A percentile compares a stretch with the other conserved stretches of the same genome.
Evolutionary conservation across 2,888 invertebrate genomes (phyloP).

Genomic region (Lasioglossum vierecki): DNA sequence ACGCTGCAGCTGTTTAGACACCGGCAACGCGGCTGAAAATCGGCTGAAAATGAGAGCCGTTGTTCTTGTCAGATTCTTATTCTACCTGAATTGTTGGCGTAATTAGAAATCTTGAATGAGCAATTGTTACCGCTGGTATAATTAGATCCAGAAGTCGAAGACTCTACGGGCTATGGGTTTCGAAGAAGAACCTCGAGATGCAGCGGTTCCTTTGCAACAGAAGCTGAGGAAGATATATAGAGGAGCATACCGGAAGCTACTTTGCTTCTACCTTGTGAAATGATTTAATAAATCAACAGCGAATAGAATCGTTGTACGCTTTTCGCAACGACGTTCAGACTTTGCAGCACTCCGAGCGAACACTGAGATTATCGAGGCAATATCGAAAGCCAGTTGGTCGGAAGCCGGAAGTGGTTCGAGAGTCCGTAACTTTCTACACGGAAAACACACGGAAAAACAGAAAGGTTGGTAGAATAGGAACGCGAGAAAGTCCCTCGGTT

Average conservation of each 20-base stretch:
- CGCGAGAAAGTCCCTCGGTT: constrained; percentile 51
- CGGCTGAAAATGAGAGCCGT: neutral
- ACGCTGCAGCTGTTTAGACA: neutral
- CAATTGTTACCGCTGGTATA: neutral
- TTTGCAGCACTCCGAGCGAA: neutral
- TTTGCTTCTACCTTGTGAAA: neutral
- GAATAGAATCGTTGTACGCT: neutral
- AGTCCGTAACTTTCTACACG: constrained; percentile 33
- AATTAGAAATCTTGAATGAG: neutral
- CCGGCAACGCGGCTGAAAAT: neutral
- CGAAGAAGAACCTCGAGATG: neutral
- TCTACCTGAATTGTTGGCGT: neutral
- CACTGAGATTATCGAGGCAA: constrained; percentile 30
- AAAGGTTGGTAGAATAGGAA: constrained; percentile 28
- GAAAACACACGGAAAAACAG: constrained; percentile 44
- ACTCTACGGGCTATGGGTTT: too few species aligned
- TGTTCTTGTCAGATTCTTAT: neutral
- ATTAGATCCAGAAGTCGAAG: neutral
- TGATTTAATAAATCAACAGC: neutral
- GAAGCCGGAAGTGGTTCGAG: constrained; percentile 34
- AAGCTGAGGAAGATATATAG: neutral
- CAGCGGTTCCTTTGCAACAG: neutral
- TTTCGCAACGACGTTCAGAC: neutral
- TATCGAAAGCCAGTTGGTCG: constrained; percentile 38
- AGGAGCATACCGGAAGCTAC: neutral